Evolutionary conservation across 30 jellyfish, hydroid and myxozoan genomes (phyloP).

Genomic region (Pelagia noctiluca): DNA sequence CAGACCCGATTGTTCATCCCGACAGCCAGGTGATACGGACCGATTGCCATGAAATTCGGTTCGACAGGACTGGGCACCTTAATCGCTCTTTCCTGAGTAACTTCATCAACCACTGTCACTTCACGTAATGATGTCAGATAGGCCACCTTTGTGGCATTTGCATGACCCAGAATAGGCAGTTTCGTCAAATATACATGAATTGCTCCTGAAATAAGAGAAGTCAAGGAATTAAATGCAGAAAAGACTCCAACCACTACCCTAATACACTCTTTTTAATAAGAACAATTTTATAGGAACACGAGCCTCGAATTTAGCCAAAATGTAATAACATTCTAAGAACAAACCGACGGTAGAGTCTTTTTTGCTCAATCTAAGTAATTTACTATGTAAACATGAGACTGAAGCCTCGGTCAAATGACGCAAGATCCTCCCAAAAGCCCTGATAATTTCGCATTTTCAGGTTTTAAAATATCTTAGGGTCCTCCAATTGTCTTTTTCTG

Average conservation of each 20-base stretch:
- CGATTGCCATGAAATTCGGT: slow-evolving; percentile 89
- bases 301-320: too few species aligned
- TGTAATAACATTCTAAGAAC: too few species aligned
- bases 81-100: slow-evolving; percentile 76
- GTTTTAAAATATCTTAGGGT: neutral
- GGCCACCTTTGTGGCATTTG: slow-evolving; percentile 81
- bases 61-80: slow-evolving; percentile 82
- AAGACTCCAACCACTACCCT: too few species aligned
- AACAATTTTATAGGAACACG: too few species aligned
- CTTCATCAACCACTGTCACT: slow-evolving; percentile 74
- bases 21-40: slow-evolving; percentile 84
- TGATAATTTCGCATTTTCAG: too few species aligned
- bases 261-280: too few species aligned
- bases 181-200: slow-evolving; percentile 89
- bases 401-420: too few species aligned
- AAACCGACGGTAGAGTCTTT: too few species aligned
- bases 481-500: neutral
- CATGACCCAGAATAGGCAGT: slow-evolving; percentile 92
- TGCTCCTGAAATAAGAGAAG: slow-evolving; percentile 65
- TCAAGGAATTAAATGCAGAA: too few species aligned
- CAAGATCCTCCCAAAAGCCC: too few species aligned
- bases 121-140: slow-evolving; percentile 95
- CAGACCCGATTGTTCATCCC: slow-evolving; percentile 98
- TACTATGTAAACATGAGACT: too few species aligned
- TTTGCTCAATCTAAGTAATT: too few species aligned